Base-by-base conservation (phyloP, 2,797 vertebrate species). In the Telmatherina bonti region DNA sequence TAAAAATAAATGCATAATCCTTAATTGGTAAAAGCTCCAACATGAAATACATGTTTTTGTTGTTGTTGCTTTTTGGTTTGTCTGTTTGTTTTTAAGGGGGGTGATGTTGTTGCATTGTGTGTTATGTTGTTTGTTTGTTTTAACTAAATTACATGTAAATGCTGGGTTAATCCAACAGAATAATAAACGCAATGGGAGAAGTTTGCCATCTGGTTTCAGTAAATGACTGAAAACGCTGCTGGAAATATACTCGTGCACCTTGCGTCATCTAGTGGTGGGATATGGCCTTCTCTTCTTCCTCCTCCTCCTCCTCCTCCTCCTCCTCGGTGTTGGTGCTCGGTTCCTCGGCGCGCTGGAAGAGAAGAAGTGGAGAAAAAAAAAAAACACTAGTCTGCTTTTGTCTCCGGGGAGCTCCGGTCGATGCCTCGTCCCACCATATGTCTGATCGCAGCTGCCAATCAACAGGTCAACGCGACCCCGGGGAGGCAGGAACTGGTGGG, bases 361-460 rank as follows among this genome's bases (percentile, higher is more conserved):
- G 43, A 22, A 56, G 33, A 22, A 57, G 31, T 68, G 67, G 36
- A 4, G 16, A 35, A 72, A 26, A 72, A 69, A 67, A 70, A 45
- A 15, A 22, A 84, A 87, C 79, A 86, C 82, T 75, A 86, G 91
- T 82, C 89, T 85, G 91, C 88, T 81, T 92, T 88, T 87, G 89
- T 94, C 92, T 84, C 89, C 76, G 82, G 91, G 90, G 92, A 89
- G 74, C 82, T 75, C 47, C 78, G 92, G 92, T 94, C 93, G 93
- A 94, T 94, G 90, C 90, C 79, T 88, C 91, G 91, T 94, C 92
- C 93, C 87, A 93, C 93, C 93, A 94, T 93, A 93, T 93, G 93
- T 93, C 92, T 93, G 93, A 93, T 93, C 90, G 79, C 92, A 94
- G 93, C 93, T 94, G 93, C 90, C 93, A 94, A 94, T 94, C 93